phyloP scores from a whole-genome alignment of 2,797 vertebrate genomes.

The Huso huso region DNA sequence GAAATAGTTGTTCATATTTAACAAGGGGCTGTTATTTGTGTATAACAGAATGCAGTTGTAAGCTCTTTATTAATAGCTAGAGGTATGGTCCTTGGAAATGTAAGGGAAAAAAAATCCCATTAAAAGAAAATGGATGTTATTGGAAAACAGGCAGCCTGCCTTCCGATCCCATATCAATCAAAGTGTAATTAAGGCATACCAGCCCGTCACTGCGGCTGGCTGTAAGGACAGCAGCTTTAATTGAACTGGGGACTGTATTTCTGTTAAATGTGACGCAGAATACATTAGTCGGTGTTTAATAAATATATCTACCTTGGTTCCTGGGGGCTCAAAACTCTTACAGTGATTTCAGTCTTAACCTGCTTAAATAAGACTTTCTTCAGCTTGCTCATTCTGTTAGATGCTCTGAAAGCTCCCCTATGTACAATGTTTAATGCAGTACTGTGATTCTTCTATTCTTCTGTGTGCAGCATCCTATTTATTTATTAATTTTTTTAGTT shows the following conservation, averaged over 20 bases:
- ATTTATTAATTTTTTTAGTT: too few relatives aligned
- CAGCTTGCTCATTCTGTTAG: too few relatives aligned
- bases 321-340: not conserved
- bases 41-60: not conserved
- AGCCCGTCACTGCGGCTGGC: not conserved
- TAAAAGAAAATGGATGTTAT: not conserved
- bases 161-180: conserved; percentile 11
- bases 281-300: conserved; percentile 8
- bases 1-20: too few relatives aligned
- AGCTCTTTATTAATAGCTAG: not conserved
- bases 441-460: too few relatives aligned
- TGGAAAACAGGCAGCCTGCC: conserved; percentile 1
- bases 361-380: not conserved
- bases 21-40: too few relatives aligned
- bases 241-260: conserved; percentile 6
- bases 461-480: too few relatives aligned
- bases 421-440: not conserved
- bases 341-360: conserved; percentile 6
- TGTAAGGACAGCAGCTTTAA: conserved; percentile 8
- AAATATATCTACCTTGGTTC: conserved; percentile 6
- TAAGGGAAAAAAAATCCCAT: not conserved
- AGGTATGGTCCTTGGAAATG: not conserved
- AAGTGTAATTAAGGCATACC: conserved; percentile 6
- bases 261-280: conserved; percentile 5
- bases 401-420: not conserved